phyloP scores from a whole-genome alignment of 2,113 vertebrate species.

The Motacilla tschutschensis region DNA sequence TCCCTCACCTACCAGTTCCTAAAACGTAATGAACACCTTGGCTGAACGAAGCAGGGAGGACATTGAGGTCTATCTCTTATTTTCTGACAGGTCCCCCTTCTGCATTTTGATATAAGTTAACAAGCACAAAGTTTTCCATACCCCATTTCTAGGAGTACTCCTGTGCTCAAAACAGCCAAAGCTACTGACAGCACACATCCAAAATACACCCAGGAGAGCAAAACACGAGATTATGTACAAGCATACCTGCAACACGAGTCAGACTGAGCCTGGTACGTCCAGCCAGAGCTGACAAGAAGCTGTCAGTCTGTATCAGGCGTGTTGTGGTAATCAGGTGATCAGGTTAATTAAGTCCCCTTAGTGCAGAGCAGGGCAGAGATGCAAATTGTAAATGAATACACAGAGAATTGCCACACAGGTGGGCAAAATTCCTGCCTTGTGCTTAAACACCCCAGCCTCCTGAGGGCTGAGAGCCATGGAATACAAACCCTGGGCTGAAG shows the following conservation, averaged over 20 bases:
- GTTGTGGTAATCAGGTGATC: not conserved
- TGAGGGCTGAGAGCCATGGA: not conserved
- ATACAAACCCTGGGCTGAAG: not conserved
- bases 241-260: fast-evolving
- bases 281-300: not conserved
- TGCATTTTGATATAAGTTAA: not conserved
- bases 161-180: not conserved
- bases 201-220: not conserved
- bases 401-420: not conserved
- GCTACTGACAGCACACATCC: not conserved
- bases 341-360: not conserved
- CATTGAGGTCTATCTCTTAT: not conserved
- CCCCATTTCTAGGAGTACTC: not conserved
- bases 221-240: not conserved
- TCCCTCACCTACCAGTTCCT: not conserved
- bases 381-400: not conserved
- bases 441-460: not conserved
- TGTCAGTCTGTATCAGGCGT: not conserved
- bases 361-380: not conserved
- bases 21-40: not conserved
- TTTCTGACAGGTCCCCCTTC: not conserved
- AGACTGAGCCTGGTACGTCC: fast-evolving
- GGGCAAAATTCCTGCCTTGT: not conserved
- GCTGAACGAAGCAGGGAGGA: not conserved
- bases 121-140: not conserved